Evolutionary conservation across 37 sponge, comb jelly and placozoan species (phyloP), one percentile per base, ranked within the genome.

Genomic region (Theonella swinhoei): DNA sequence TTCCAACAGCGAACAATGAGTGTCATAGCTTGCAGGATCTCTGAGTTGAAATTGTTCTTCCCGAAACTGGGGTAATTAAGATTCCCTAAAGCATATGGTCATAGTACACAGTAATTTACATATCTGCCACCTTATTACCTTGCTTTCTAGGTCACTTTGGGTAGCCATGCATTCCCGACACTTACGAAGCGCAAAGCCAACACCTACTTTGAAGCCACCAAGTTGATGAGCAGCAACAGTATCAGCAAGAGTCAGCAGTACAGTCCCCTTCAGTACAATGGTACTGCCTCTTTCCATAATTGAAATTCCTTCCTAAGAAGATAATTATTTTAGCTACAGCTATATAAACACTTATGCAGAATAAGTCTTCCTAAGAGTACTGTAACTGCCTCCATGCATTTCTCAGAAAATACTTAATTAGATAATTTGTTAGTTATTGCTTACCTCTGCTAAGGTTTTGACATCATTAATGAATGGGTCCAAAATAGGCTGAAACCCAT

Each of bases 171-270:
- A 86, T 1, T 40, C 47, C 23, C 87, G 35, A 79, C 87, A 86
- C 24, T 78, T 78, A n/a, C 80, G 38, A 34, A 78, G 41, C 3
- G 87, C 66, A 54, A 78, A 86, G 2, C 87, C 87, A 20, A 86
- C 80, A 25, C 87, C 87, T 7, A 54, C 63, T 68, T 86, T 86
- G 79, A 78, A 86, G 1, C 87, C 87, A 31, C 87, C 87, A 43
- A 86, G 26, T 3, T 3, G 20, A 36, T 86, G 76, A 29, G 79
- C 74, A 42, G 72, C 87, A 39, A 70, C 23, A 34, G 87, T 86
- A 32, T 86, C 87, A 31, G 78, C 87, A 25, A 79, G 77, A 26
- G 79, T 17, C 4, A 38, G 23, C 1, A 68, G 32, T 9, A 80
- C 70, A 20, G 80, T 39, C 68, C 80, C 54, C 26, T 24, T 14